Conservation (phyloP, 2,113 vertebrate genomes). For the Oxygymnocypris stewartii region DNA sequence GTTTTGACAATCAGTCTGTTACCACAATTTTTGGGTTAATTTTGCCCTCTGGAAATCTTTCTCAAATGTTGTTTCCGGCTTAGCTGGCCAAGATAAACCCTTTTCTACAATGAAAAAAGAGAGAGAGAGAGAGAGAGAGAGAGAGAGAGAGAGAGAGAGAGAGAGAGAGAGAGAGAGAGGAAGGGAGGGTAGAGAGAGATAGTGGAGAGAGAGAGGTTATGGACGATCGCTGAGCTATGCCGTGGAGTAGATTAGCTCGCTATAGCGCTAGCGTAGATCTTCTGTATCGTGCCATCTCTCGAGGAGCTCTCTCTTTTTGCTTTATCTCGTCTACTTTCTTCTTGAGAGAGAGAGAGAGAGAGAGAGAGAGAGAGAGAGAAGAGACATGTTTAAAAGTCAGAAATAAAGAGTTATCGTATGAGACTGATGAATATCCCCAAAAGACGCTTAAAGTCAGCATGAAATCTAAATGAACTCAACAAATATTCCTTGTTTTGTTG, state of each 20-base stretch:
- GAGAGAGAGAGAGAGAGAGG: too few species aligned
- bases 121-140: neutral
- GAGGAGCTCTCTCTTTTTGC: too few species aligned
- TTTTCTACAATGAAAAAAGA: neutral
- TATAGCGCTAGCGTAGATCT: too few species aligned
- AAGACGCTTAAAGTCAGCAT: neutral
- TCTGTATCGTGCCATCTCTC: too few species aligned
- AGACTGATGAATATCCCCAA: neutral
- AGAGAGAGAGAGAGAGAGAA: too few species aligned
- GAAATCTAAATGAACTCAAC: neutral
- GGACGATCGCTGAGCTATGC: too few species aligned
- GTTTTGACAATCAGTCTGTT: neutral
- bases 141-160: too few species aligned
- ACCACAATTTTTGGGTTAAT: constrained; percentile 15
- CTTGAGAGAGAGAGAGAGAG: too few species aligned
- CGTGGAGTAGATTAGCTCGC: too few species aligned
- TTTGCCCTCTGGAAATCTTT: constrained; percentile 20
- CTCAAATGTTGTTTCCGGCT: neutral
- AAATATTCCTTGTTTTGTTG: neutral
- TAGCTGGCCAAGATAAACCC: neutral
- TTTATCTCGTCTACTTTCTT: too few species aligned
- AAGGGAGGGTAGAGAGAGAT: too few species aligned
- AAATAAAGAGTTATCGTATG: neutral
- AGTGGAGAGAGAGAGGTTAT: too few species aligned
- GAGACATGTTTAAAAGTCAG: neutral